A percentile compares a stretch with the other conserved stretches of the same genome.
Conservation (phyloP, 2,888 invertebrate genomes). For the Hipparchia semele region DNA sequence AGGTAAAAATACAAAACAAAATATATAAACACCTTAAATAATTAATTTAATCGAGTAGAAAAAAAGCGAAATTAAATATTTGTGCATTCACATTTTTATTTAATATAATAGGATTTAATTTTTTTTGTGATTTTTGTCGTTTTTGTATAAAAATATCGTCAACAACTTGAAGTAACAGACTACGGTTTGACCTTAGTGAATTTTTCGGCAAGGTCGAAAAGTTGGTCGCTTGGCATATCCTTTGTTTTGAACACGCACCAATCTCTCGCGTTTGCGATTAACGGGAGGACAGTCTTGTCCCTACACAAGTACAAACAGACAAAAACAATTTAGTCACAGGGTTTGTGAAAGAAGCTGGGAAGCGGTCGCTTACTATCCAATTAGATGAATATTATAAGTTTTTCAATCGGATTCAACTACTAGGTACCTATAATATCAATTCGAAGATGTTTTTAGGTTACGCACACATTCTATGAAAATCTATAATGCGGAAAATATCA, state of each 20-base stretch:
- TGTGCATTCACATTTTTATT: constrained; percentile 67
- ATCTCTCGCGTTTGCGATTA: constrained; percentile 76
- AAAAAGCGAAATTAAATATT: constrained; percentile 71
- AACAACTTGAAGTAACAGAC: constrained; percentile 52
- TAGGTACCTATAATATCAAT: not conserved
- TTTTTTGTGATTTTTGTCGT: constrained; percentile 71
- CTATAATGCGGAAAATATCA: not conserved
- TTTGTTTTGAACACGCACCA: constrained; percentile 67
- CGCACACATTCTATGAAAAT: not conserved
- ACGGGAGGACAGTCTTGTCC: constrained; percentile 73
- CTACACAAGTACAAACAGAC: constrained; percentile 69
- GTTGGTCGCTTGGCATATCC: constrained; percentile 58
- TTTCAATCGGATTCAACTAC: not conserved
- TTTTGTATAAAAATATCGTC: constrained; percentile 72
- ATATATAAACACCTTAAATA: constrained; percentile 77
- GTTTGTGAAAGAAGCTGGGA: not conserved
- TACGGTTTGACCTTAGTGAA: constrained; percentile 63
- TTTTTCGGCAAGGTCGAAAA: constrained; percentile 63
- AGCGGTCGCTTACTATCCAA: constrained; percentile 12
- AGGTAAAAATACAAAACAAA: constrained; percentile 52
- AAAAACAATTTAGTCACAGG: constrained; percentile 50
- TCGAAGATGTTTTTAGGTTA: not conserved
- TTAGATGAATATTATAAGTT: constrained; percentile 2
- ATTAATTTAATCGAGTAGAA: constrained; percentile 54
- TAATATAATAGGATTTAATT: constrained; percentile 49